Evolutionary conservation across 2,113 vertebrate species (phyloP), one percentile per base, ranked within the genome.

Genomic region (Gasterosteus nipponicus): DNA sequence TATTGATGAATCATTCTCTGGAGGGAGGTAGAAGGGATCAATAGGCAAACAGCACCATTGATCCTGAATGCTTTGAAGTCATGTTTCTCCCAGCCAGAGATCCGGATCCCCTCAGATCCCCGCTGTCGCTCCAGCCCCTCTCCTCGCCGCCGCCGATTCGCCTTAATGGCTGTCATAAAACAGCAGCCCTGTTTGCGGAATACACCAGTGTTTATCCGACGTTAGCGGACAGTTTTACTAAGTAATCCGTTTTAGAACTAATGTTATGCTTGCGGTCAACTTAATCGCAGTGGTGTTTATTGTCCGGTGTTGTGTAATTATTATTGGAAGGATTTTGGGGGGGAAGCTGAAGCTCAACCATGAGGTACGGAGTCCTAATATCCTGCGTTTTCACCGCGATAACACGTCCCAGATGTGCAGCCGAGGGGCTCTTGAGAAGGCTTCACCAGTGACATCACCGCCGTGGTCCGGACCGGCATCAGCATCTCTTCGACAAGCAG

Each of bases 31-130:
- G 68, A 76, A 75, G 41, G 47, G 77, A 91, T 93, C 91, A 78
- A 92, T 92, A 82, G 86, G 90, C 87, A 91, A 92, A 91, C 80
- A 58, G 82, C 82, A 83, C 89, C 89, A 93, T 93, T 92, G 91
- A 93, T 93, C 87, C 80, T 46, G 78, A 62, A 83, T 87, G 85
- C 89, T 92, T 92, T 91, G 87, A 92, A 92, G 91, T 88, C 88
- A 89, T 89, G 92, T 88, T 80, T 90, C 81, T 87, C 87, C 81
- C 87, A 90, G 88, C 49, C 73, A 75, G 89, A 88, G 83, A 91
- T 78, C 82, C 51, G 33, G 74, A 64, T 79, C 80, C n/a, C 72
- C 63, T 38, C 64, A 7, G 82, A 65, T 73, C 77, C 72, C 53
- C 1, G 69, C 22, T 26, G 22, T 26, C 22, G 22, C 22, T 26